These are phyloP conservation scores for Lerema accius DNA, from an alignment of 1,140 invertebrate genomes.

Conservation along the genomic window DNA sequence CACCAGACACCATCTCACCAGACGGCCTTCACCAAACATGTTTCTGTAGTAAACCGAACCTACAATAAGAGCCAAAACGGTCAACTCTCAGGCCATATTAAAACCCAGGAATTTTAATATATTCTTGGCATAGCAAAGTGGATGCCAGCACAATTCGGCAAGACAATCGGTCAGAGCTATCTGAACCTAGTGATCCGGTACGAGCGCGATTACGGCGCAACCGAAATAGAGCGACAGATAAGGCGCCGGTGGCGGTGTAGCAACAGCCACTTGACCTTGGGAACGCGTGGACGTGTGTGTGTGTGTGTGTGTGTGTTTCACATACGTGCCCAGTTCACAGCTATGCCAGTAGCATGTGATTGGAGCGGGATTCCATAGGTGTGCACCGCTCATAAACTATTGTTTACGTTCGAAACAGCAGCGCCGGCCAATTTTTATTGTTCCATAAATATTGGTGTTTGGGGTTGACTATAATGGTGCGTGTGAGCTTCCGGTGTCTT, in stretches of 20 bases:
- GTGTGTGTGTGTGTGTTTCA: too few species aligned
- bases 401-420: neutral
- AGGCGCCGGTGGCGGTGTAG: slow-evolving; percentile 13
- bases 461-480: too few species aligned
- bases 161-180: neutral
- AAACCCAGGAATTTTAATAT: neutral
- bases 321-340: neutral
- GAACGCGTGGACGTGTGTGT: neutral
- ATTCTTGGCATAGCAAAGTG: too few species aligned
- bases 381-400: neutral
- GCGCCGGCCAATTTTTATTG: too few species aligned
- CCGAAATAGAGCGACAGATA: slow-evolving; percentile 25
- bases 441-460: too few species aligned
- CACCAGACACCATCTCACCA: too few species aligned
- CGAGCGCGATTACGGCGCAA: slow-evolving; percentile 9
- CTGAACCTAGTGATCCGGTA: slow-evolving; percentile 6
- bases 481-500: too few species aligned
- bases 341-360: slow-evolving; percentile 2
- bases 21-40: too few species aligned
- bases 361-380: neutral
- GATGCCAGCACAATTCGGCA: neutral
- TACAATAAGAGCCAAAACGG: too few species aligned
- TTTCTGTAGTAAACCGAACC: too few species aligned
- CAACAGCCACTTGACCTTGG: slow-evolving; percentile 22
- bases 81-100: too few species aligned